Evolutionary conservation across 1,140 invertebrate species (phyloP).

Genomic region (Patella vulgata): DNA sequence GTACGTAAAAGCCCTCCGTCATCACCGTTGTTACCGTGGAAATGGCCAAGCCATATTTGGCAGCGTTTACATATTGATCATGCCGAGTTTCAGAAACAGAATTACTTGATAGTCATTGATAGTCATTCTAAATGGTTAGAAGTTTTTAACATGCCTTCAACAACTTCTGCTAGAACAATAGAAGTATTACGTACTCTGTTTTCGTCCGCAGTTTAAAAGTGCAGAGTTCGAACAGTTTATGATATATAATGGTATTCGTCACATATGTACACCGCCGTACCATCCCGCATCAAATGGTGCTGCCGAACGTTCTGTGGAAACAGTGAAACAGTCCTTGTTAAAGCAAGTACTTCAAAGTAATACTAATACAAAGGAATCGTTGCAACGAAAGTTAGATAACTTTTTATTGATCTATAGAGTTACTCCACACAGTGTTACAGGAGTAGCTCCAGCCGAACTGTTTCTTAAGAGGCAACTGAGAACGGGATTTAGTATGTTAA

Average conservation of each 20-base stretch:
- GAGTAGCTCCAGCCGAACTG: no score
- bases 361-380: no score
- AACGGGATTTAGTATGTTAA: no score
- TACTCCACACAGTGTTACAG: no score
- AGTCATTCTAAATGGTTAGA: slow-evolving; percentile 38
- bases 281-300: slow-evolving; percentile 34
- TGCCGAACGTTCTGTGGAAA: slow-evolving; percentile 31
- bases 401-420: no score
- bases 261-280: no score
- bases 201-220: slow-evolving; percentile 51
- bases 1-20: no score
- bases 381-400: no score
- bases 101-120: slow-evolving; percentile 30
- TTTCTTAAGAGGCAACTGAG: no score
- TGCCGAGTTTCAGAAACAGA: slow-evolving; percentile 37
- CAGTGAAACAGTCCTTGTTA: slow-evolving; percentile 22
- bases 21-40: no score
- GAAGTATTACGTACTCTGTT: slow-evolving; percentile 15
- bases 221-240: slow-evolving; percentile 52
- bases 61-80: slow-evolving; percentile 41
- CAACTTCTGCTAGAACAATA: slow-evolving; percentile 25
- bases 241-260: slow-evolving; percentile 43
- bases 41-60: slow-evolving; percentile 20
- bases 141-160: slow-evolving; percentile 26
- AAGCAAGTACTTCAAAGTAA: no score